A percentile compares a stretch with the other conserved stretches of the same genome.
Evolutionary conservation across 2,888 invertebrate species (phyloP).

Genomic region (Pseudeuparius sepicola): DNA sequence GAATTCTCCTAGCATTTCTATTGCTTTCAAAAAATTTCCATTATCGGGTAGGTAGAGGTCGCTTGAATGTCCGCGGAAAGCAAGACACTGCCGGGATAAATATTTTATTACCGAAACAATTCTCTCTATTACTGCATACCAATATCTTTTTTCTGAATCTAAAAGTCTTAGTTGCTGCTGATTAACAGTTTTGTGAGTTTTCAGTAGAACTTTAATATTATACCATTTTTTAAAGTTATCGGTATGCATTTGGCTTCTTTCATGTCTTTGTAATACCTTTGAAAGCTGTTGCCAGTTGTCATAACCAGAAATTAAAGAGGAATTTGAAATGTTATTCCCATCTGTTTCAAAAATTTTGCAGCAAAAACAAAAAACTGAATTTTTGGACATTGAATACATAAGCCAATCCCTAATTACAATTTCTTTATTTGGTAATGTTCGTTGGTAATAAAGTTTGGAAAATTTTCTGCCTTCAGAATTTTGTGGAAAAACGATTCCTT

Average conservation of each 20-base stretch:
- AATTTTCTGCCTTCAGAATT: conserved; percentile 3
- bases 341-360: conserved; percentile 7
- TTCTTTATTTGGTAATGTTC: too few relatives aligned
- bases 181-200: conserved; percentile 1
- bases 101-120: conserved; percentile 4
- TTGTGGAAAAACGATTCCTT: conserved; percentile 1
- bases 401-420: conserved; percentile 3
- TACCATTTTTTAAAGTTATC: conserved; percentile 4
- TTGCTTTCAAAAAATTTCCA: conserved; percentile 9
- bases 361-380: conserved; percentile 6
- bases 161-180: conserved; percentile 3
- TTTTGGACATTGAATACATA: conserved; percentile 1
- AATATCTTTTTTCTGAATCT: conserved; percentile 8
- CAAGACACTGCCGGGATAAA: conserved; percentile 6
- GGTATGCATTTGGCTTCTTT: conserved; percentile 4
- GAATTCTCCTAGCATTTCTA: conserved; percentile 11
- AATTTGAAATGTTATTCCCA: background rate
- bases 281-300: conserved; percentile 8
- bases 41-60: conserved; percentile 9
- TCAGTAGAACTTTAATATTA: conserved; percentile 2
- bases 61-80: conserved; percentile 5
- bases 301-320: background rate
- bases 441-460: conserved; percentile 1
- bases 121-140: conserved; percentile 9
- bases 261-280: conserved; percentile 5